Percentiles rank a stretch among this genome's conserved stretches.
phyloP scores from a whole-genome alignment of 1,140 invertebrate genomes.

The Anagrus nilaparvatae region DNA sequence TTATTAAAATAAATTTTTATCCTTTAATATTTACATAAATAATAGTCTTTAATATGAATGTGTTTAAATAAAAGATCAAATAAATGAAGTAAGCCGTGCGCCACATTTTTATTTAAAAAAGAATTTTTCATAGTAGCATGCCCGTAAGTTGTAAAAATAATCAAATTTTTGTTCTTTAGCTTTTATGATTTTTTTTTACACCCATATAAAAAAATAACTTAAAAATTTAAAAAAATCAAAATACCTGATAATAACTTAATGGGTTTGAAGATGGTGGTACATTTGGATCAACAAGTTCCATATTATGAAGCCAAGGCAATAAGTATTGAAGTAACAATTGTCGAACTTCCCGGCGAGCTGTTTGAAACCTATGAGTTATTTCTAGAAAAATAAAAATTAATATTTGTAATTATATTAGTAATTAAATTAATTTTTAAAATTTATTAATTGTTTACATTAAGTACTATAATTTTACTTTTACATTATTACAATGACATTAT shows the following conservation, averaged over 20 bases:
- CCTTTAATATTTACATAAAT: no score
- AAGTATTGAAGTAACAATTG: slow-evolving; percentile 85
- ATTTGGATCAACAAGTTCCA: slow-evolving; percentile 95
- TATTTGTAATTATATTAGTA: not conserved
- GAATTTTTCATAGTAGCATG: not conserved
- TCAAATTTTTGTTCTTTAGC: not conserved
- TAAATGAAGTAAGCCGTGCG: no score
- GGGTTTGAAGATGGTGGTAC: slow-evolving; percentile 72
- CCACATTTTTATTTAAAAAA: not conserved
- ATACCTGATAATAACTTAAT: slow-evolving; percentile 70
- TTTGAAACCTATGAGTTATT: slow-evolving; percentile 93
- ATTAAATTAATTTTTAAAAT: not conserved
- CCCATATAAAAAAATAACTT: no score
- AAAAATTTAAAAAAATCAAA: not conserved
- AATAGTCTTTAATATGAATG: no score
- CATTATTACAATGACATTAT: not conserved
- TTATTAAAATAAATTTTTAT: no score
- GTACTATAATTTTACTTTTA: not conserved
- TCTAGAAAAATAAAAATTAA: slow-evolving; percentile 50
- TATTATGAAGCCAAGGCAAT: slow-evolving; percentile 95
- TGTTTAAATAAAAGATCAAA: no score
- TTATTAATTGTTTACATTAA: not conserved
- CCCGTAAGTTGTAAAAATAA: not conserved
- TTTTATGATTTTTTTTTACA: not conserved
- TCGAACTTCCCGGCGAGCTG: slow-evolving; percentile 80